A percentile compares a stretch with the other conserved stretches of the same genome.
Evolutionary conservation across 2,113 vertebrate species (phyloP).

Genomic region (Heterochromis multidens): DNA sequence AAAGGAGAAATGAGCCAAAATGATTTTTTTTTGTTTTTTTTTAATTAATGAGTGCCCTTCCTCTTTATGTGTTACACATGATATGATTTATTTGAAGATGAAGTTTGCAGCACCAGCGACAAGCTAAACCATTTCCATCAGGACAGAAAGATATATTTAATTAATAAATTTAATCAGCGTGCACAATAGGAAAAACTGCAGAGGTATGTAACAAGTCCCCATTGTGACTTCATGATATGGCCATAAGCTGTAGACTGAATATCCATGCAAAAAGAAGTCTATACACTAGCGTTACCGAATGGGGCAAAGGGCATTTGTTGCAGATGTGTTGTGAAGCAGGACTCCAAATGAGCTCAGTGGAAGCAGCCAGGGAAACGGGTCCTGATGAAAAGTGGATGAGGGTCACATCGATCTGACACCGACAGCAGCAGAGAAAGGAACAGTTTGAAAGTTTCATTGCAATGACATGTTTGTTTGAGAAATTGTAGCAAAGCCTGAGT

Average conservation of each 20-base stretch:
- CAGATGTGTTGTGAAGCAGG: background rate
- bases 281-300: background rate
- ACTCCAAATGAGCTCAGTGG: background rate
- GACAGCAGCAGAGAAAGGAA: background rate
- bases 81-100: background rate
- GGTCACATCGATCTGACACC: background rate
- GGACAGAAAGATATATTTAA: background rate
- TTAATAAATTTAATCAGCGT: background rate
- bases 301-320: background rate
- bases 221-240: background rate
- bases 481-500: rapidly evolving
- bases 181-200: background rate
- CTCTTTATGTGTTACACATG: background rate
- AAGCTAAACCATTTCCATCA: background rate
- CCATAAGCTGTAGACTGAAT: background rate
- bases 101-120: background rate
- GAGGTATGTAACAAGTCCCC: background rate
- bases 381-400: background rate
- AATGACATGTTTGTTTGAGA: background rate
- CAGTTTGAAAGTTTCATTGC: background rate
- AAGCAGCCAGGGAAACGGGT: background rate
- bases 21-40: no score
- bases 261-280: background rate
- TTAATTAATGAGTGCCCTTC: background rate
- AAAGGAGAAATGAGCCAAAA: background rate